Conservation (phyloP, 2,113 vertebrate genomes). For the Syngnathus typhle region DNA sequence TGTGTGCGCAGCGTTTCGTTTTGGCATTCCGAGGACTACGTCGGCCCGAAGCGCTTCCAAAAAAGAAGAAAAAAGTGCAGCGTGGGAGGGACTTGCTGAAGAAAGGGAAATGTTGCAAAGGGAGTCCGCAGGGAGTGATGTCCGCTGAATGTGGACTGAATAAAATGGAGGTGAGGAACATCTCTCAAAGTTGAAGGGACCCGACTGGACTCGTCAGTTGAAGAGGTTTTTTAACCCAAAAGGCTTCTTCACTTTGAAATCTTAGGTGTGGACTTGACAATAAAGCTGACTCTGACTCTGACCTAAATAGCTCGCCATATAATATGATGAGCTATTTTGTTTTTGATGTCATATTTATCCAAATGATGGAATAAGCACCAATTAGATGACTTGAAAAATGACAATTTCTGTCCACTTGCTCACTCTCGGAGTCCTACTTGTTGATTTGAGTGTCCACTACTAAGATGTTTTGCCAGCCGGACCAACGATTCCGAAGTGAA, state of each 20-base stretch:
- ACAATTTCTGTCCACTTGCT: too few relatives aligned
- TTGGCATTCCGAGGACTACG: constrained; percentile 1
- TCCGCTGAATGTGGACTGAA: constrained; percentile 1
- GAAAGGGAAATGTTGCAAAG: neutral
- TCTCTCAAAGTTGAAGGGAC: neutral
- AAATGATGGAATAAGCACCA: too few relatives aligned
- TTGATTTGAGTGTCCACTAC: too few relatives aligned
- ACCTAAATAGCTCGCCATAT: neutral
- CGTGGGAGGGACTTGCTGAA: neutral
- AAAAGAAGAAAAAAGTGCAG: neutral
- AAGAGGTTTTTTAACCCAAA: neutral
- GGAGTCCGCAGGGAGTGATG: neutral
- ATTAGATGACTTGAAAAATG: too few relatives aligned
- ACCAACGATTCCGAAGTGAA: neutral
- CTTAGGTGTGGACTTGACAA: neutral
- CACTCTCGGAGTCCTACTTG: too few relatives aligned
- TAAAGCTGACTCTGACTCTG: too few relatives aligned
- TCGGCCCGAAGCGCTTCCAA: neutral
- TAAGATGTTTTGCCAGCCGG: too few relatives aligned
- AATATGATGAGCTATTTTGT: neutral
- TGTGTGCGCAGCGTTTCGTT: neutral
- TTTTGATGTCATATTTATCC: neutral
- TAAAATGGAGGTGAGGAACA: neutral
- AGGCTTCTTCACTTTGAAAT: neutral
- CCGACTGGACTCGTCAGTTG: neutral